These are phyloP conservation scores for Polyommatus iphigenia DNA, from an alignment of 2,888 invertebrate species.

Conservation along the genomic window DNA sequence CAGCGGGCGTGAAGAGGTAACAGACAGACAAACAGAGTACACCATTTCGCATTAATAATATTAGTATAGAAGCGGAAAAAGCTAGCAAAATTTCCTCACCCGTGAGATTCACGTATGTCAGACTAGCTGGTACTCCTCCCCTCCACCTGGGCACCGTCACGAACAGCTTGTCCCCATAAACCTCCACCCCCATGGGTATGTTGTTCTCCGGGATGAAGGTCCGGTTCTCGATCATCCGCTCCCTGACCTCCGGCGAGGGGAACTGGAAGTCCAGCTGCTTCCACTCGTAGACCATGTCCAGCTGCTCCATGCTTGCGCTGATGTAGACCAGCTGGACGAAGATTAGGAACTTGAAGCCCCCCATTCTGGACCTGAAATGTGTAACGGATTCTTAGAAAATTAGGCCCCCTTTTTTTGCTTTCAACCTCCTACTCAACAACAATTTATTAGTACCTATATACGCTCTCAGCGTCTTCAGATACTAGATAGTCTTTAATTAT, in stretches of 20 bases:
- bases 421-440: too few species aligned
- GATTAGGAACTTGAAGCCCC: slow-evolving; percentile 58
- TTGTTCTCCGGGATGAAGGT: slow-evolving; percentile 85
- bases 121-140: slow-evolving; percentile 86
- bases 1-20: too few species aligned
- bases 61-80: background rate
- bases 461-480: too few species aligned
- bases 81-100: slow-evolving; percentile 63
- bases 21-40: too few species aligned
- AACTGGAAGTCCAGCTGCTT: slow-evolving; percentile 86
- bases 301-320: slow-evolving; percentile 81
- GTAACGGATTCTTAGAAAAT: background rate
- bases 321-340: slow-evolving; percentile 62
- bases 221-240: slow-evolving; percentile 79
- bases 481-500: too few species aligned
- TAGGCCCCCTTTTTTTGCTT: too few species aligned
- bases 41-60: too few species aligned
- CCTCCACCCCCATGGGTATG: slow-evolving; percentile 87
- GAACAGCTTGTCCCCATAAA: slow-evolving; percentile 84
- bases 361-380: slow-evolving; percentile 58
- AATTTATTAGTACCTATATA: too few species aligned
- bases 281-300: slow-evolving; percentile 86
- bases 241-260: slow-evolving; percentile 76
- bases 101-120: slow-evolving; percentile 86
- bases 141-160: slow-evolving; percentile 88